These are phyloP conservation scores for Chaunax sp. DNA, from an alignment of 2,797 vertebrate species.

Conservation along the genomic window DNA sequence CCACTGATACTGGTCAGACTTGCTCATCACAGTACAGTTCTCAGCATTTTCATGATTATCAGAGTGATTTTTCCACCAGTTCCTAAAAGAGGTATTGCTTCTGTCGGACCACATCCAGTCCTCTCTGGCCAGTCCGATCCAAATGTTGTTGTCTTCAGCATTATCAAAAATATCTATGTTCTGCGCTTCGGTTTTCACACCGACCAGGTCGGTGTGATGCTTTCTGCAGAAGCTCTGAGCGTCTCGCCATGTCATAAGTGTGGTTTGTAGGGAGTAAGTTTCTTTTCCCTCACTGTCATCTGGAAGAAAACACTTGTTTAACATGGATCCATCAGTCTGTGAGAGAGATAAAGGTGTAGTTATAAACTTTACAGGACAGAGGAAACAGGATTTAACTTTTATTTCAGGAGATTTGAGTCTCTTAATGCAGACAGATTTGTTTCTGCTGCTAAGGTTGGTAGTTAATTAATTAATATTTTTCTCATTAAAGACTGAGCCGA, in stretches of 20 bases:
- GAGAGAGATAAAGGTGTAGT: no score
- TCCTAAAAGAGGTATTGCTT: not conserved
- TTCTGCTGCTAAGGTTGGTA: no score
- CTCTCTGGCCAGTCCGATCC: not conserved
- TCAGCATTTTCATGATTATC: not conserved
- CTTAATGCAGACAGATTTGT: no score
- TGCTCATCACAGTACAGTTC: not conserved
- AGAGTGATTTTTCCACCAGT: not conserved
- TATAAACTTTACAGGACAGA: no score
- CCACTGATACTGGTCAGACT: not conserved
- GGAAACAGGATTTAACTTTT: no score
- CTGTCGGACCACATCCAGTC: not conserved
- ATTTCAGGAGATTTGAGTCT: no score
- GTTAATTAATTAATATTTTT: no score
- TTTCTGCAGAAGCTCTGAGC: not conserved
- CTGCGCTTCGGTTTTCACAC: fast-evolving
- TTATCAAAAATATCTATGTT: fast-evolving
- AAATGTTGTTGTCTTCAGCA: fast-evolving
- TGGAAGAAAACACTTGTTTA: not conserved
- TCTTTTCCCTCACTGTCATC: not conserved
- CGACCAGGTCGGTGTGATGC: not conserved
- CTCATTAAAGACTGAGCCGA: no score
- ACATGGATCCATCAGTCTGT: not conserved
- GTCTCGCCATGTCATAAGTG: not conserved
- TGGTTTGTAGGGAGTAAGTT: not conserved